A percentile compares a stretch with the other conserved stretches of the same genome.
These are phyloP conservation scores for Recurvirostra avosetta DNA, from an alignment of 2,113 vertebrate species.

Conservation along the genomic window DNA sequence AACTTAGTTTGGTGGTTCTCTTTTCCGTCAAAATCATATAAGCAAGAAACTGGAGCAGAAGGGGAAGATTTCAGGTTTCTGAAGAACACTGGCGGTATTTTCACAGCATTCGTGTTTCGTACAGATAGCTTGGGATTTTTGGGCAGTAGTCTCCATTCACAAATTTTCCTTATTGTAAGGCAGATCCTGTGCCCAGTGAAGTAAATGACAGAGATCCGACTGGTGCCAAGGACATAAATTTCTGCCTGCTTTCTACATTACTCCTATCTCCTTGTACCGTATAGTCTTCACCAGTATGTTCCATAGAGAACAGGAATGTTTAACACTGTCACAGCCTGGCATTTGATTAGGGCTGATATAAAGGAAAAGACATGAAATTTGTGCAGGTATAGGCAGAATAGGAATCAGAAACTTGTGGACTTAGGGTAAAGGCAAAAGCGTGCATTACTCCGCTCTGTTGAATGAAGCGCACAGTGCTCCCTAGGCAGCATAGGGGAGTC, in stretches of 20 bases:
- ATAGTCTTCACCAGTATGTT: background rate
- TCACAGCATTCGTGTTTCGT: background rate
- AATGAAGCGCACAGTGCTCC: background rate
- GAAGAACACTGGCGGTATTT: background rate
- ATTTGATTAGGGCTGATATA: background rate
- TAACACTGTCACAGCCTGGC: background rate
- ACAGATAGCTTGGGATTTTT: background rate
- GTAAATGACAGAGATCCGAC: background rate
- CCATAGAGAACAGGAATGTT: background rate
- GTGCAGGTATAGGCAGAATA: background rate
- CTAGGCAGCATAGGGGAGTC: fast-evolving
- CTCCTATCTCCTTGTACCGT: background rate
- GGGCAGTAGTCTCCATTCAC: background rate
- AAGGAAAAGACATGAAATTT: background rate
- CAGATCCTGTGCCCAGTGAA: background rate
- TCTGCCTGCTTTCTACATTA: background rate
- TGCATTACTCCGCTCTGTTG: background rate
- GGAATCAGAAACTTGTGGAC: background rate
- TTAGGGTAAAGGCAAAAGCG: background rate
- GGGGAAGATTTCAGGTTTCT: background rate
- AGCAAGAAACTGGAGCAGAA: background rate
- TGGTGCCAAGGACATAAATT: background rate
- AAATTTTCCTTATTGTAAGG: background rate
- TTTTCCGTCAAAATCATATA: background rate
- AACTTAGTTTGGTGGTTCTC: background rate